phyloP scores from a whole-genome alignment of 2,888 invertebrate species.

The Oxytorus armatus region DNA sequence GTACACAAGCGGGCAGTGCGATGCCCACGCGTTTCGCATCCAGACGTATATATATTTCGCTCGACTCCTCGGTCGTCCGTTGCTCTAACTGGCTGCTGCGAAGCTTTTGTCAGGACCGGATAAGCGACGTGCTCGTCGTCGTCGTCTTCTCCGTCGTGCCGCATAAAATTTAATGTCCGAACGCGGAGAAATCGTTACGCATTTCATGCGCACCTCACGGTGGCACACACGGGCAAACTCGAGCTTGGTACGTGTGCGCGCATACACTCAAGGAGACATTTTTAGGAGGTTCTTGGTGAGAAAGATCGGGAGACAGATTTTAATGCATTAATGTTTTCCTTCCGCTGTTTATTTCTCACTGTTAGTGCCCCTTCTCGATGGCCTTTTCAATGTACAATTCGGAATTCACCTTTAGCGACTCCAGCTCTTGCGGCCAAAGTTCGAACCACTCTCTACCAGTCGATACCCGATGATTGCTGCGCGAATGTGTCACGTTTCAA shows the following conservation, averaged over 20 bases:
- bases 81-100: slow-evolving; percentile 35
- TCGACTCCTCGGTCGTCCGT: slow-evolving; percentile 43
- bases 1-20: slow-evolving; percentile 17
- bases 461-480: too few species aligned
- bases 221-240: slow-evolving; percentile 18
- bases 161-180: slow-evolving; percentile 64
- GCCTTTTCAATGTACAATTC: too few species aligned
- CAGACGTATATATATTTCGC: slow-evolving; percentile 44
- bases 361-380: too few species aligned
- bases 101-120: slow-evolving; percentile 66
- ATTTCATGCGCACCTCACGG: slow-evolving; percentile 37
- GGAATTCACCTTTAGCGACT: too few species aligned
- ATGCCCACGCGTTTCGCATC: slow-evolving; percentile 61
- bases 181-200: slow-evolving; percentile 64
- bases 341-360: too few species aligned
- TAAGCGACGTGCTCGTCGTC: slow-evolving; percentile 40
- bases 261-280: not conserved
- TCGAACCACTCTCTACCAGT: too few species aligned
- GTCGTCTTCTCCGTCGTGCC: slow-evolving; percentile 45
- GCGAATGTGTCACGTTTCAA: too few species aligned
- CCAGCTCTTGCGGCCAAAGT: too few species aligned
- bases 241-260: slow-evolving; percentile 13
- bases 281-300: too few species aligned
- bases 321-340: too few species aligned
- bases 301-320: too few species aligned